Conservation (phyloP, 2,113 vertebrate genomes). For the Notarius quadriscutis region DNA sequence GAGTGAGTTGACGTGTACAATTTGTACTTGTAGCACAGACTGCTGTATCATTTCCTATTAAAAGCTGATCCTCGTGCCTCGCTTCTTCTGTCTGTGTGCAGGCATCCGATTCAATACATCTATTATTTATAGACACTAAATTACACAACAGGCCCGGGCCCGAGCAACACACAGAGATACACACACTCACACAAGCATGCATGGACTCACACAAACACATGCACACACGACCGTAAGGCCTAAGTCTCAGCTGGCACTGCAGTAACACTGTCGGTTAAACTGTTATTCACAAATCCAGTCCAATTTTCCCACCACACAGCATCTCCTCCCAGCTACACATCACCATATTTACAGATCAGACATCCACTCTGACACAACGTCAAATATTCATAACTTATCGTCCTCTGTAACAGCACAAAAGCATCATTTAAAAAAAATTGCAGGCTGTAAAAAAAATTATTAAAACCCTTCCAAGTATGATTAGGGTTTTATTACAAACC, state of each 20-base stretch:
- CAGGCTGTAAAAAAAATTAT: neutral
- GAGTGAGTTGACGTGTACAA: neutral
- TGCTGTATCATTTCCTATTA: conserved; percentile 54
- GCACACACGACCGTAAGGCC: conserved; percentile 44
- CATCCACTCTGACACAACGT: neutral
- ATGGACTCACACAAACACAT: conserved; percentile 20
- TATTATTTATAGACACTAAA: conserved; percentile 73
- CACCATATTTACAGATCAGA: conserved; percentile 10
- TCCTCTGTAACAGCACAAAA: conserved; percentile 1
- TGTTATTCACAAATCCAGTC: conserved; percentile 42
- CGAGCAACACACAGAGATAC: conserved; percentile 47
- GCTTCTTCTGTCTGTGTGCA: conserved; percentile 57
- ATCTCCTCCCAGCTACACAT: neutral
- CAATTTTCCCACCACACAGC: conserved; percentile 7
- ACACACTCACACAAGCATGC: conserved; percentile 2
- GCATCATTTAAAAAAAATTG: neutral
- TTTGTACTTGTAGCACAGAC: conserved; percentile 17
- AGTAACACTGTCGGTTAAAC: conserved; percentile 57
- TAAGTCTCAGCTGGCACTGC: conserved; percentile 60
- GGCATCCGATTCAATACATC: conserved; percentile 65
- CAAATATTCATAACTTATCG: conserved; percentile 22
- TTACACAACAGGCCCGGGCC: conserved; percentile 67
- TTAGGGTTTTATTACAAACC: neutral
- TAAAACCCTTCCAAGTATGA: neutral
- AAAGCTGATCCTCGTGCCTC: conserved; percentile 66